Evolutionary conservation across 2,888 invertebrate species (phyloP).

Genomic region (Hyposoter didymator): DNA sequence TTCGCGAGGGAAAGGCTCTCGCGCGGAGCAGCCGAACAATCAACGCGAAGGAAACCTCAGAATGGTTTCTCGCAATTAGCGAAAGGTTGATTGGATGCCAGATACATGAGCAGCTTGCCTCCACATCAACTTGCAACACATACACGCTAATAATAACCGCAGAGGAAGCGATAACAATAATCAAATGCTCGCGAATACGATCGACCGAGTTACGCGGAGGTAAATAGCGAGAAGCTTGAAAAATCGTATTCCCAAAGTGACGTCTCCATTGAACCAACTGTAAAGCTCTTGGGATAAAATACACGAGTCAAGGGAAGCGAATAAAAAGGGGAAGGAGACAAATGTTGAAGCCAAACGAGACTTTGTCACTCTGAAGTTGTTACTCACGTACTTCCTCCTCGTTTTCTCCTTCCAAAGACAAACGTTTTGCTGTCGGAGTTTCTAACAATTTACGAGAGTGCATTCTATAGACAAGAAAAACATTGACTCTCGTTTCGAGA

Average conservation of each 20-base stretch:
- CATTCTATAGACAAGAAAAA: conserved; percentile 23
- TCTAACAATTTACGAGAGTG: conserved; percentile 6
- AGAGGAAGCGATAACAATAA: background rate
- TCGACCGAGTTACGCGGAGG: background rate
- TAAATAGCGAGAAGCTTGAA: background rate
- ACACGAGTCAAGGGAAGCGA: background rate
- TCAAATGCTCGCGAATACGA: background rate
- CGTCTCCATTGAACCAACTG: background rate
- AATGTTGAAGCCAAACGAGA: background rate
- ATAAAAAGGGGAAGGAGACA: background rate
- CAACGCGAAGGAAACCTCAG: conserved; percentile 65
- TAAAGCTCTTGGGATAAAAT: conserved; percentile 18
- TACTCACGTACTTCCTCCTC: background rate
- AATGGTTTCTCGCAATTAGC: conserved; percentile 67
- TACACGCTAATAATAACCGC: background rate
- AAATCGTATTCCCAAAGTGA: background rate
- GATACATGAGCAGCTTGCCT: conserved; percentile 45
- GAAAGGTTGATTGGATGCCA: conserved; percentile 69
- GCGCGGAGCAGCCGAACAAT: conserved; percentile 67
- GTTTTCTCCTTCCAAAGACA: conserved; percentile 15
- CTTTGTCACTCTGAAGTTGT: conserved; percentile 16
- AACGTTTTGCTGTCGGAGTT: conserved; percentile 12
- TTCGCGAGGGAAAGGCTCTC: conserved; percentile 15
- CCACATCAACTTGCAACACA: background rate
- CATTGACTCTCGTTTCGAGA: conserved; percentile 20